Percentiles rank a stretch among this genome's conserved stretches.
Evolutionary conservation across 2,888 invertebrate genomes (phyloP).

Genomic region (Arge pagana): DNA sequence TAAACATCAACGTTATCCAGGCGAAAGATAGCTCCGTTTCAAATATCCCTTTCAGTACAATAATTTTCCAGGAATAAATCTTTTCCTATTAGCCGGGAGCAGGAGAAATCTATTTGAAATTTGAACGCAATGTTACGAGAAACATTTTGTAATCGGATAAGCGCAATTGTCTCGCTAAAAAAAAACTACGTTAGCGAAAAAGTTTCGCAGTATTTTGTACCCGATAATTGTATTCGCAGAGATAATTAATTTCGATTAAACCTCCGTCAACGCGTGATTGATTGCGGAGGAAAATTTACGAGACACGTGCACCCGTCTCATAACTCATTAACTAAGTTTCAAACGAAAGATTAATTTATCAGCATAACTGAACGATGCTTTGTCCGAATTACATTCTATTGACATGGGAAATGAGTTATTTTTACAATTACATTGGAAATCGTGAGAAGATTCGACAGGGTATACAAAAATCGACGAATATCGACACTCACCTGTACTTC

Average conservation of each 20-base stretch:
- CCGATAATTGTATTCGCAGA: slow-evolving; percentile 16
- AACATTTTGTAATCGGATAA: neutral
- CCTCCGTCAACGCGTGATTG: slow-evolving; percentile 17
- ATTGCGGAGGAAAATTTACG: slow-evolving; percentile 6
- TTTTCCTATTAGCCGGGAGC: too few relatives aligned
- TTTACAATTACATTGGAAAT: neutral
- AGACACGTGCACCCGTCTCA: slow-evolving; percentile 8
- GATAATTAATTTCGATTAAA: slow-evolving; percentile 26
- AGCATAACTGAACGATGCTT: neutral
- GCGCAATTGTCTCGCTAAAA: neutral
- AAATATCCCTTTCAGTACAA: too few relatives aligned
- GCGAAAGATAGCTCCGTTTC: too few relatives aligned
- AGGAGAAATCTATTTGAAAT: neutral
- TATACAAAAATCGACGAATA: too few relatives aligned
- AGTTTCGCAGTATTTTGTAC: slow-evolving; percentile 14
- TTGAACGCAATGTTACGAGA: neutral
- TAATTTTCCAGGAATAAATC: too few relatives aligned
- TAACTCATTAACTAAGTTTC: slow-evolving; percentile 16
- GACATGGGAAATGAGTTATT: neutral
- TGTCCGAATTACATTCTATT: slow-evolving; percentile 3
- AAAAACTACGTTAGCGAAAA: too few relatives aligned
- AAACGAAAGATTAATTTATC: slow-evolving; percentile 17
- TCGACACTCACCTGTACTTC: slow-evolving; percentile 57
- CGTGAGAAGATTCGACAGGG: neutral
- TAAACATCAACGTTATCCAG: too few relatives aligned